Base-by-base conservation (phyloP, 2,888 invertebrate species). In the Tillus elongatus region DNA sequence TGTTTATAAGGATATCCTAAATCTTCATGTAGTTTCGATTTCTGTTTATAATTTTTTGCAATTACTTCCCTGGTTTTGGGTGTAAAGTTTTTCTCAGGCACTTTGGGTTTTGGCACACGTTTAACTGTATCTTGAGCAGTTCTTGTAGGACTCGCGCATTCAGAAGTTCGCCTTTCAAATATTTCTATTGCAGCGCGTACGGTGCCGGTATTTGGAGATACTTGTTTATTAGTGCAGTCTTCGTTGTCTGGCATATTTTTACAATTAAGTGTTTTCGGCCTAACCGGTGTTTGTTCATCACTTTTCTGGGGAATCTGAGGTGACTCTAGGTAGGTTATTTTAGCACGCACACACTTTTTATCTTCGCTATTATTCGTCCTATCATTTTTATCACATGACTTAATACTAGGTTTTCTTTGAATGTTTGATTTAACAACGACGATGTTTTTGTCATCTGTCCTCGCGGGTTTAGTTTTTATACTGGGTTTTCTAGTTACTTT, bases 31-130 rank as follows among this genome's bases (percentile, higher is more conserved):
- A 64, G 66, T 71, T 72, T 44, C 69, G 67, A 41, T 70, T 63
- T 39, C 71, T 71, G 49, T 73, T 70, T 50, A 66, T 70, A 10
- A 71, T 63, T 10, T 15, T 33, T 27, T 4, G 11, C 26, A 9
- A 72, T 71, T 46, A 72, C 45, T 51, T 71, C 71, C 59, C 72
- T 72, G 30, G 71, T 70, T 65, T 71, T 61, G 15, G 68, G 50
- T 47, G 69, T 66, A 47, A 71, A 67, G 61, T 71, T 74, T 54
- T 74, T 75, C 63, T 73, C 74, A 63, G 74, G 74, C 65, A 75
- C 68, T 68, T 71, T 72, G 30, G 74, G 73, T 67, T 75, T 75
- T 57, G 69, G 68, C 63, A 64, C 43, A 63, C 56, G 40, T 54
- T 56, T 1, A 61, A 63, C 44, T 63, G 63, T 35, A 44, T 43